phyloP scores from a whole-genome alignment of 2,888 invertebrate genomes.

The Epistrophe grossulariae region DNA sequence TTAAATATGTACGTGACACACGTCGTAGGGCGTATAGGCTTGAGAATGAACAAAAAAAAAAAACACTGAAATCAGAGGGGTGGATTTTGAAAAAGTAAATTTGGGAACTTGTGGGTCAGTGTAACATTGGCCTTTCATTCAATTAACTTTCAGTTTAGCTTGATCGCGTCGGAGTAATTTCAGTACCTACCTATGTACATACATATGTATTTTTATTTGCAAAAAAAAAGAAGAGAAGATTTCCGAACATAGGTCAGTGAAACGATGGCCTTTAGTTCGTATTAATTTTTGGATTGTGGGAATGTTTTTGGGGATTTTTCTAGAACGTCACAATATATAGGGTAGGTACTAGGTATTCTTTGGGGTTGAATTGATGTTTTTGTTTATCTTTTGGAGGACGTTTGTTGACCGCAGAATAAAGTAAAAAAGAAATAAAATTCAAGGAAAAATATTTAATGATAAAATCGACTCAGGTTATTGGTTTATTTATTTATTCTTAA shows the following conservation, averaged over 20 bases:
- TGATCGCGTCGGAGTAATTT: background rate
- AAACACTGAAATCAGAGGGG: background rate
- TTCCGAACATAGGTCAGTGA: constrained; percentile 37
- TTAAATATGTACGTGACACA: constrained; percentile 48
- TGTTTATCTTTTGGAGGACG: constrained; percentile 28
- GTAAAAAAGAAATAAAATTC: background rate
- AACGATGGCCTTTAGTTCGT: constrained; percentile 35
- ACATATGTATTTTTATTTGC: too few species aligned
- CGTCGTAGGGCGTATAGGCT: background rate
- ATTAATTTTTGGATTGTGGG: background rate
- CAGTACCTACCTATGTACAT: too few species aligned
- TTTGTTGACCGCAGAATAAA: constrained; percentile 53
- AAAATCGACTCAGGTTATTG: background rate
- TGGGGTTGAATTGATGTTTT: background rate
- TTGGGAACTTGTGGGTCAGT: constrained; percentile 47
- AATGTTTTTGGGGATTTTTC: background rate
- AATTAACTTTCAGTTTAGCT: constrained; percentile 12
- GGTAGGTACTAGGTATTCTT: background rate
- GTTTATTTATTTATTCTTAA: background rate
- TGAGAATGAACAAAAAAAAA: background rate
- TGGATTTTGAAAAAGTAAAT: background rate
- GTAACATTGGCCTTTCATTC: constrained; percentile 33
- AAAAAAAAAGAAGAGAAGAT: constrained; percentile 46
- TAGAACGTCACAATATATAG: background rate
- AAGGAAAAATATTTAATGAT: background rate